Percentiles rank a stretch among this genome's conserved stretches.
These are phyloP conservation scores for Adela reaumurella DNA, from an alignment of 2,888 invertebrate genomes.

Conservation along the genomic window DNA sequence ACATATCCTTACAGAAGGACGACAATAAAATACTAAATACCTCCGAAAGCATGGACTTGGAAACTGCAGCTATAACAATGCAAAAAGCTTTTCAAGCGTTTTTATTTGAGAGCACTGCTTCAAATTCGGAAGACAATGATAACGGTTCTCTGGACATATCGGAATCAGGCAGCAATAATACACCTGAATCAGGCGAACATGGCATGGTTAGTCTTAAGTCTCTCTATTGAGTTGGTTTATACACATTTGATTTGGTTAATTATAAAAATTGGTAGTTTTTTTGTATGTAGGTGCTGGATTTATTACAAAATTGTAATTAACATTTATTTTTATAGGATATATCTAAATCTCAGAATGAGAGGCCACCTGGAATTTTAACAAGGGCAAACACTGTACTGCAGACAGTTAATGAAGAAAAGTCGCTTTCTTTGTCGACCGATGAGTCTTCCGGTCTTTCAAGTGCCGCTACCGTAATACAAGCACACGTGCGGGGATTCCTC, in stretches of 20 bases:
- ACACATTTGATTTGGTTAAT: too few species aligned
- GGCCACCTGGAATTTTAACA: constrained; percentile 32
- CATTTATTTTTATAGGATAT: too few species aligned
- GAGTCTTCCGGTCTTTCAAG: constrained; percentile 50
- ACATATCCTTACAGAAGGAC: background rate
- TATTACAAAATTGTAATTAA: too few species aligned
- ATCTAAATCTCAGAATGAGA: too few species aligned
- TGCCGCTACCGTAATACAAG: constrained; percentile 64
- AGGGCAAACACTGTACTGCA: constrained; percentile 47
- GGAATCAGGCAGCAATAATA: background rate
- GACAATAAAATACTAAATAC: constrained; percentile 6
- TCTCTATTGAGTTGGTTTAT: too few species aligned
- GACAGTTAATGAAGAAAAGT: constrained; percentile 53
- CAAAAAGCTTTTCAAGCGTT: constrained; percentile 54
- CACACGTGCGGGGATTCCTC: constrained; percentile 65
- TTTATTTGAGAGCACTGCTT: constrained; percentile 41
- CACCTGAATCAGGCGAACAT: background rate
- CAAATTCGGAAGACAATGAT: constrained; percentile 34
- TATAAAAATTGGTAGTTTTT: too few species aligned
- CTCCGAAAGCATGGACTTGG: constrained; percentile 35
- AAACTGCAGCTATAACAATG: constrained; percentile 54
- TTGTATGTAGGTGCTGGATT: too few species aligned
- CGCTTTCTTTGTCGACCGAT: constrained; percentile 44
- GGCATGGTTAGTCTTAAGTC: too few species aligned
- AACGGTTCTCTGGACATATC: constrained; percentile 17